These are phyloP conservation scores for Lordiphosa fenestrarum DNA, from an alignment of 2,888 invertebrate species.

Conservation along the genomic window DNA sequence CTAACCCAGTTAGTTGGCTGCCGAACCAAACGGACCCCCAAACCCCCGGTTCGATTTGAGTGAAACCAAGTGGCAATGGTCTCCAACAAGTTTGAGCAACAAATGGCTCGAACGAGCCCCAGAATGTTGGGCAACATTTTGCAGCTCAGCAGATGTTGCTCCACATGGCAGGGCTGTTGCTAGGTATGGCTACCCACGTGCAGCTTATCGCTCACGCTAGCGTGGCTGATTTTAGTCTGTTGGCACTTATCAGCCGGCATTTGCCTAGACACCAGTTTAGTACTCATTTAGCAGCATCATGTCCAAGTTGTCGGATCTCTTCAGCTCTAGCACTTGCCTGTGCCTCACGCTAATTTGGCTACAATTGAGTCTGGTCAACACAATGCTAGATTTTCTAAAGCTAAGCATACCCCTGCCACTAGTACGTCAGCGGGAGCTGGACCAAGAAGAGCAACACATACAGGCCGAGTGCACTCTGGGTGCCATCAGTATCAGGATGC, in stretches of 20 bases:
- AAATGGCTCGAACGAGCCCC: conserved; percentile 6
- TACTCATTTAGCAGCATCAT: conserved; percentile 5
- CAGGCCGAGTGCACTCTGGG: conserved; percentile 40
- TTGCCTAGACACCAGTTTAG: neutral
- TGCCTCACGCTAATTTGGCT: conserved; percentile 28
- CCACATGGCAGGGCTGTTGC: too few relatives aligned
- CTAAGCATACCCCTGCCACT: conserved; percentile 34
- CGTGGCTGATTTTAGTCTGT: neutral
- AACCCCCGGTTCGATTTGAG: neutral
- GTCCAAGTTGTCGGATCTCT: conserved; percentile 6
- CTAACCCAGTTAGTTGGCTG: conserved; percentile 72
- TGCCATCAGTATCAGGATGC: conserved; percentile 46
- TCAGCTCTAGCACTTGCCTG: conserved; percentile 15
- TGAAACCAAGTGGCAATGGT: too few relatives aligned
- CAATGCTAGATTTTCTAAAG: conserved; percentile 25
- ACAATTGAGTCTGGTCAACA: conserved; percentile 32
- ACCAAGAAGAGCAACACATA: conserved; percentile 17
- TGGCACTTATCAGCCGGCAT: neutral
- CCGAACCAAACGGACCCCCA: conserved; percentile 3
- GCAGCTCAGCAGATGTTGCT: too few relatives aligned
- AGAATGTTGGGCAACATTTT: conserved; percentile 14
- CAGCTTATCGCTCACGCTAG: neutral
- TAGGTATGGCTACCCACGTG: too few relatives aligned
- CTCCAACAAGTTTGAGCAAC: too few relatives aligned
- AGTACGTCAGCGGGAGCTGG: conserved; percentile 22